A percentile compares a stretch with the other conserved stretches of the same genome.
phyloP scores from a whole-genome alignment of 2,797 vertebrate genomes.

The Sebastes steindachneri region DNA sequence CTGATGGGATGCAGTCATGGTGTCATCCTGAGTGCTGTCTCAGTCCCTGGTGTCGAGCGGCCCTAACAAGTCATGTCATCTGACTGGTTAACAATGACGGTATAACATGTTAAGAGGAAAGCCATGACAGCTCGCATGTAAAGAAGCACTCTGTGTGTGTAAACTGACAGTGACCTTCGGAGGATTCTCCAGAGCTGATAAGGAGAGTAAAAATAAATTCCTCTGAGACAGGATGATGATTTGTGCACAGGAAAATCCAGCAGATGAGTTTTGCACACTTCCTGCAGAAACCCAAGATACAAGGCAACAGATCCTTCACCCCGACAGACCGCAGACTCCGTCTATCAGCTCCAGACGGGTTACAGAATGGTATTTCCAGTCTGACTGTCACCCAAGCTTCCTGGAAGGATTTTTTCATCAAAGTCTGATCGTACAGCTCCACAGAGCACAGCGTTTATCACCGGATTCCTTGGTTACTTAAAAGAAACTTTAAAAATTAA shows the following conservation, averaged over 20 bases:
- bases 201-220: conserved; percentile 56
- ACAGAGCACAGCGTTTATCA: background rate
- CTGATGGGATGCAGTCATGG: conserved; percentile 64
- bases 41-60: conserved; percentile 17
- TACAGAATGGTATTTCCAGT: conserved; percentile 25
- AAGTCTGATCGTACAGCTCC: background rate
- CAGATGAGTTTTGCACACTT: conserved; percentile 57
- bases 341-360: conserved; percentile 39
- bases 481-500: background rate
- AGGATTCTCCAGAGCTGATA: conserved; percentile 29
- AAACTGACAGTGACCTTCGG: conserved; percentile 14
- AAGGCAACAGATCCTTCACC: conserved; percentile 25
- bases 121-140: conserved; percentile 15
- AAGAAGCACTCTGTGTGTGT: background rate
- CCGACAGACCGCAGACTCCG: conserved; percentile 4
- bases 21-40: conserved; percentile 46
- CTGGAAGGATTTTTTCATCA: background rate
- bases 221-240: conserved; percentile 36
- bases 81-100: conserved; percentile 10
- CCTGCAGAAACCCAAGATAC: conserved; percentile 42
- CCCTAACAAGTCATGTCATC: conserved; percentile 34
- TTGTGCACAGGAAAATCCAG: conserved; percentile 48
- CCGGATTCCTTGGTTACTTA: background rate
- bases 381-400: background rate
- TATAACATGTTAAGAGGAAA: background rate